Evolutionary conservation across 2,888 invertebrate genomes (phyloP).

Genomic region (Rhaphigaster nebulosa): DNA sequence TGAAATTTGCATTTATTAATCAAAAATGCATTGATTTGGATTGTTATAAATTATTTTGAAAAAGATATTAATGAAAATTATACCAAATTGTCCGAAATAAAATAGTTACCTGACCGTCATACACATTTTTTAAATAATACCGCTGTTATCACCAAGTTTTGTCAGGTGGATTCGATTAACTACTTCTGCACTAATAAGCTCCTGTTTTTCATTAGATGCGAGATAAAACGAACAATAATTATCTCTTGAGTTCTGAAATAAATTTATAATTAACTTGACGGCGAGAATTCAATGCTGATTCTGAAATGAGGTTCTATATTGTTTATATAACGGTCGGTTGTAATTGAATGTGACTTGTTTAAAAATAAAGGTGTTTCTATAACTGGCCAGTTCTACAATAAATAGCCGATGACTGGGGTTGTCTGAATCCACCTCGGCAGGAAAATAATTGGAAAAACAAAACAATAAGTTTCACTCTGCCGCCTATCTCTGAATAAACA

Average conservation of each 20-base stretch:
- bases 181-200: not conserved
- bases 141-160: too few relatives aligned
- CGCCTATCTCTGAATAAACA: not conserved
- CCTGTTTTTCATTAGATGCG: not conserved
- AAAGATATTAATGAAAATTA: too few relatives aligned
- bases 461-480: constrained; percentile 14
- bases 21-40: too few relatives aligned
- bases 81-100: too few relatives aligned
- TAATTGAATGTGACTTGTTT: not conserved
- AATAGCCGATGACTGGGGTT: not conserved
- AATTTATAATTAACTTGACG: not conserved
- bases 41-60: too few relatives aligned
- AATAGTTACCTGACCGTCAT: too few relatives aligned
- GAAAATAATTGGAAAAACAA: constrained; percentile 34
- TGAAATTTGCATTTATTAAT: too few relatives aligned
- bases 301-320: not conserved
- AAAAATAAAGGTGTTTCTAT: not conserved
- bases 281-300: not conserved
- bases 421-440: not conserved
- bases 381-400: not conserved
- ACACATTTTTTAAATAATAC: too few relatives aligned
- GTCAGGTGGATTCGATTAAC: not conserved
- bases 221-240: not conserved
- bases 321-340: not conserved
- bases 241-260: not conserved